phyloP scores from a whole-genome alignment of 2,113 vertebrate genomes.

The Harpagus bidentatus region DNA sequence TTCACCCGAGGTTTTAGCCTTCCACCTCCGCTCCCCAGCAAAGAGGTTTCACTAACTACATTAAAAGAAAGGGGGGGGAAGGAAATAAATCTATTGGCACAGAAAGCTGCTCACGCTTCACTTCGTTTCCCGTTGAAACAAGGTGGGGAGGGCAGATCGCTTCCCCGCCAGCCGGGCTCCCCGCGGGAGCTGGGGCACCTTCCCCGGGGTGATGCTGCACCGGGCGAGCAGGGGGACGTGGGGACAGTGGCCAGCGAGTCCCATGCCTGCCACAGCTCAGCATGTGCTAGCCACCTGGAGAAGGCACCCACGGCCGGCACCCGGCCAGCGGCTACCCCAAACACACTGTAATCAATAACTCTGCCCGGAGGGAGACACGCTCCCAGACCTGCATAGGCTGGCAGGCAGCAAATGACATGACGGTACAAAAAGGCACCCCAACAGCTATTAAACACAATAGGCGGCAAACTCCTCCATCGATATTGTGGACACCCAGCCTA shows the following conservation, averaged over 20 bases:
- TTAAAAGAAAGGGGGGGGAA: neutral
- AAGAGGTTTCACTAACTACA: neutral
- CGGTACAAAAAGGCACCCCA: neutral
- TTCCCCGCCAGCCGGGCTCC: neutral
- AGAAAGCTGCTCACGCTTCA: neutral
- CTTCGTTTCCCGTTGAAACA: accelerated
- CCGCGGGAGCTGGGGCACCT: neutral
- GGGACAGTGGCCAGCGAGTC: accelerated
- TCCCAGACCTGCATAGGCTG: neutral
- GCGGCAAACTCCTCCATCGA: slow-evolving; percentile 35
- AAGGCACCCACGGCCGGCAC: neutral
- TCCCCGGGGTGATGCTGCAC: neutral
- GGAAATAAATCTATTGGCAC: neutral
- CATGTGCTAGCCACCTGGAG: neutral
- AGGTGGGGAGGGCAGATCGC: neutral
- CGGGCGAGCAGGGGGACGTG: neutral
- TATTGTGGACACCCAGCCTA: slow-evolving; percentile 25
- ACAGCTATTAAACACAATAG: slow-evolving; percentile 9
- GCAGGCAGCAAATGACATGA: neutral
- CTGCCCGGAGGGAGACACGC: neutral
- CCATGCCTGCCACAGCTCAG: accelerated
- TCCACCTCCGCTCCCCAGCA: neutral
- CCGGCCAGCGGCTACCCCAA: neutral
- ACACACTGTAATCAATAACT: neutral
- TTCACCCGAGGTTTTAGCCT: neutral